A percentile compares a stretch with the other conserved stretches of the same genome.
These are phyloP conservation scores for Neodiprion pinetum DNA, from an alignment of 1,140 invertebrate species.

Conservation along the genomic window DNA sequence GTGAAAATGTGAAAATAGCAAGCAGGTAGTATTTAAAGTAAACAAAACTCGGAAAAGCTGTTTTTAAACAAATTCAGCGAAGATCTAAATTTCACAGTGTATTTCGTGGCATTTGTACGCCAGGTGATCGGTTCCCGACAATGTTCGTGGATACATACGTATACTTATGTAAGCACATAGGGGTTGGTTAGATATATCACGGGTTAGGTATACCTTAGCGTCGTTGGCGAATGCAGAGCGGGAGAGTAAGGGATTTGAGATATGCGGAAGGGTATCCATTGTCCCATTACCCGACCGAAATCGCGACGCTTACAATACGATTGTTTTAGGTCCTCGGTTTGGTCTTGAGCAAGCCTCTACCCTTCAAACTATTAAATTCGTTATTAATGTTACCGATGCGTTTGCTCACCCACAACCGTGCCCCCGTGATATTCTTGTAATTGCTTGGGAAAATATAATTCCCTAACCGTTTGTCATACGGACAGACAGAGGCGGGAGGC, in stretches of 20 bases:
- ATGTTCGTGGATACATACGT: no score
- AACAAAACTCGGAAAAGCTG: no score
- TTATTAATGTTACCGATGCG: constrained; percentile 48
- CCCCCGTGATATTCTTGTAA: constrained; percentile 42
- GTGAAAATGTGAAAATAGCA: no score
- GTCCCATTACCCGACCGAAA: neutral
- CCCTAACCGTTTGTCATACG: constrained; percentile 28
- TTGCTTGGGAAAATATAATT: constrained; percentile 45
- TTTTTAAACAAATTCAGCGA: no score
- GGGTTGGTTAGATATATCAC: no score
- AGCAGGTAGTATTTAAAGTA: no score
- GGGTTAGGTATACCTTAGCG: neutral
- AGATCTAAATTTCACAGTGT: no score
- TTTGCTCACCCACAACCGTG: neutral
- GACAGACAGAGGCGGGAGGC: no score
- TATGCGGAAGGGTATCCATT: constrained; percentile 15
- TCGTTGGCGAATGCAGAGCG: neutral
- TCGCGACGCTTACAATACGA: constrained; percentile 19
- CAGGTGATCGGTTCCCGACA: no score
- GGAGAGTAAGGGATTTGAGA: constrained; percentile 9
- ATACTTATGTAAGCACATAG: no score
- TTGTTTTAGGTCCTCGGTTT: constrained; percentile 13
- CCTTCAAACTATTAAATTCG: constrained; percentile 53
- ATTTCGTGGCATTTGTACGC: no score
- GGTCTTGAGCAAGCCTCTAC: neutral